Conservation (phyloP, 2,113 vertebrate species). For the Misgurnus mizolepis region DNA sequence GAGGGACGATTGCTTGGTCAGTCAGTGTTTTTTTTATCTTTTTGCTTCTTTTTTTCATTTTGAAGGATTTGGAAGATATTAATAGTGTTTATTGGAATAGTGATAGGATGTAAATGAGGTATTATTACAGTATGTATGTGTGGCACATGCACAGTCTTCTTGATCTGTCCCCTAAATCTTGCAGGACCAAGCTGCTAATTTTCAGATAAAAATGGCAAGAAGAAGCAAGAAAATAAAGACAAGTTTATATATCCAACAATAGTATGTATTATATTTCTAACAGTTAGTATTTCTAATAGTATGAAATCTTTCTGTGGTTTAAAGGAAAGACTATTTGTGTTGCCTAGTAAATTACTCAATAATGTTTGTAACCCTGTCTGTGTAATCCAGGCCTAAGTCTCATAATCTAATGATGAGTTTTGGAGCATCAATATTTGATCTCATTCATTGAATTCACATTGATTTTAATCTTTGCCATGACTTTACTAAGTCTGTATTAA, state of each 20-base stretch:
- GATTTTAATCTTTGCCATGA: too few species aligned
- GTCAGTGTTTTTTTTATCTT: slow-evolving; percentile 8
- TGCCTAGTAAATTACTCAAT: too few species aligned
- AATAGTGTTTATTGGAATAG: not conserved
- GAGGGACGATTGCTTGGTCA: not conserved
- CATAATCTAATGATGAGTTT: too few species aligned
- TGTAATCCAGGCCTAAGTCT: too few species aligned
- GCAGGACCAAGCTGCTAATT: not conserved
- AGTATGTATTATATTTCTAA: too few species aligned
- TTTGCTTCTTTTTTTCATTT: slow-evolving; percentile 4
- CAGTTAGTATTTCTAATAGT: too few species aligned
- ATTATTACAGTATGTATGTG: not conserved
- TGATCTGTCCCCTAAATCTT: not conserved
- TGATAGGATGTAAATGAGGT: not conserved
- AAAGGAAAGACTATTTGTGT: too few species aligned
- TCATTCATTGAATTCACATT: too few species aligned
- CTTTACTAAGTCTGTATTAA: too few species aligned
- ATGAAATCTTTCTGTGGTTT: too few species aligned
- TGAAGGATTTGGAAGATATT: slow-evolving; percentile 8
- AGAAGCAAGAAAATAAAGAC: not conserved
- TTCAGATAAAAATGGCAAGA: slow-evolving; percentile 10
- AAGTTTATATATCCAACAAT: not conserved
- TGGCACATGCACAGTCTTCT: not conserved
- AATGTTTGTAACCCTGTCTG: too few species aligned
- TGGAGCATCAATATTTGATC: too few species aligned